Evolutionary conservation across 2,888 invertebrate species (phyloP), one percentile per base, ranked within the genome.

Genomic region (Lordiphosa fenestrarum): DNA sequence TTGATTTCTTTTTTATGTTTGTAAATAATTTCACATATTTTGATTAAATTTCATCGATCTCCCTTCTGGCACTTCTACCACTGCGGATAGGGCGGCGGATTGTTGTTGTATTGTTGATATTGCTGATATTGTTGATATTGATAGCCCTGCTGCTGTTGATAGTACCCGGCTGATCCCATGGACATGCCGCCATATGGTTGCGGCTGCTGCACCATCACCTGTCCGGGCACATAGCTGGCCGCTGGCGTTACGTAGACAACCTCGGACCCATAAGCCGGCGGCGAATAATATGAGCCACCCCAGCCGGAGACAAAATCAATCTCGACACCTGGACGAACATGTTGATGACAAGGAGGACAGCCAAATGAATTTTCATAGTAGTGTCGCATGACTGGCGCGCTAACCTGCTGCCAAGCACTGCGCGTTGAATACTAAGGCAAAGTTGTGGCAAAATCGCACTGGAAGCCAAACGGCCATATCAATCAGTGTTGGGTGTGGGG

Each of bases 241-340:
- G 77, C 73, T 30, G 71, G 85, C 4, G 55, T 83, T 19, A 81
- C 63, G 50, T 83, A 76, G 54, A 81, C 71, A 23, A 81, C 64
- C 40, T 81, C 85, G 54, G 85, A 56, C 74, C 84, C 46, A 66
- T 64, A 56, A 81, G 65, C 15, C 69, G 84, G 55, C 69, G 73
- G 48, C 59, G 65, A 55, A 80, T 82, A 85, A 66, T 86, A 86
- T 39, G 60, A 63, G 52, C 86, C 71, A 66, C 81, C 68, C 66
- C 73, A 74, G 57, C 74, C 63, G 73, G 81, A 57, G 54, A 83
- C 62, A 71, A 87, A 78, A 69, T 86, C 86, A 71, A 87, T 78
- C 52, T 87, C 86, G 68, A 86, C 59, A 73, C 84, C 69, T 69
- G 86, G 86, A 61, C 86, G 86, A 69, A 73, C 66, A 76, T 73